Base-by-base conservation (phyloP, 2,797 vertebrate genomes). In the Arrhamphus sclerolepis region DNA sequence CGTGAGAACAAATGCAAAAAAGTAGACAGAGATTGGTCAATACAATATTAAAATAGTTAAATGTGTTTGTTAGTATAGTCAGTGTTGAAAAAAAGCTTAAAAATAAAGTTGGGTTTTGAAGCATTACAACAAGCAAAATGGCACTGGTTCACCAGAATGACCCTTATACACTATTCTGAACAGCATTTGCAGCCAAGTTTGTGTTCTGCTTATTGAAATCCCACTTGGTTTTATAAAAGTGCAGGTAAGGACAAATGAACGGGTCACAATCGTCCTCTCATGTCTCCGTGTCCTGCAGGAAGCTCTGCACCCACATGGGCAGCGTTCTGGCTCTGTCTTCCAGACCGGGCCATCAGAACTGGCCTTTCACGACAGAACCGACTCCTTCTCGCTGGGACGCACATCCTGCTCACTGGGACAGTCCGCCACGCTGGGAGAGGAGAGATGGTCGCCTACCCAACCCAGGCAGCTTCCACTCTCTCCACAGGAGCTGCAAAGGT, bases 401-500 rank as follows among this genome's bases (percentile, higher is more conserved):
- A 2, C 89, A 91, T 46, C 88, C 88, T 57, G 85, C 89, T 56
- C 84, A 90, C 75, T 91, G 89, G 86, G 90, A 92, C 60, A 89
- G 79, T 59, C 90, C 91, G 0, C 88, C 89, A 1, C 85, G 89
- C 59, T 94, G 92, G 92, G 93, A 94, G 72, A 93, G 92, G 51
- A 94, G 93, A 61, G 93, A 93, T 70, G 91, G 93, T 18, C 90
- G 92, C 10, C 89, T 95, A 7, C 90, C 93, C 18, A 97, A 95
- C 73, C 97, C 97, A 0, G 96, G 97, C 60, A 96, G 96, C 85
- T 98, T 98, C 64, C 96, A 98, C 56, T 94, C 95, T 31, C 91
- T 98, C 51, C 96, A 98, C 78, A 91, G 94, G 17, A 92, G 89
- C 63, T 97, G 96, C 86, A 98, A 97, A 93, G 96, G 96, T 98